Percentiles rank a stretch among this genome's conserved stretches.
phyloP scores from a whole-genome alignment of 2,113 vertebrate species.

The Chitala chitala region DNA sequence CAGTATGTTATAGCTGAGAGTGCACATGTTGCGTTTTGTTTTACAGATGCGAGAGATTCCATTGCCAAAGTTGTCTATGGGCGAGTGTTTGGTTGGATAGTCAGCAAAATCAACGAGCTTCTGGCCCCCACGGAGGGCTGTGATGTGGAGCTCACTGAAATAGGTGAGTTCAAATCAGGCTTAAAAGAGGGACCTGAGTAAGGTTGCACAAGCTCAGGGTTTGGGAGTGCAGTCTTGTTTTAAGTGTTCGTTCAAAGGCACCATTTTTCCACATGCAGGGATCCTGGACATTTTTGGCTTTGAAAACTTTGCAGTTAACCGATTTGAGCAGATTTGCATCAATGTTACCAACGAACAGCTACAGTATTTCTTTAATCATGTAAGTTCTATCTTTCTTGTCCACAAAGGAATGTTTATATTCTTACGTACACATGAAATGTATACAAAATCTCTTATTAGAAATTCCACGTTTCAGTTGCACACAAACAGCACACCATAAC shows the following conservation, averaged over 20 bases:
- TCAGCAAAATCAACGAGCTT: conserved; percentile 66
- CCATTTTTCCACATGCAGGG: conserved; percentile 41
- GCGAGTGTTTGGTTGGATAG: conserved; percentile 68
- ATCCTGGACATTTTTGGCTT: conserved; percentile 74
- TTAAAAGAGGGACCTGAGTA: too few relatives aligned
- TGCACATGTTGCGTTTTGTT: neutral
- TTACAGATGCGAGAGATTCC: conserved; percentile 65
- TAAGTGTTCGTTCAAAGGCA: neutral
- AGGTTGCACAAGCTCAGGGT: too few relatives aligned
- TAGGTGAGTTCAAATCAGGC: conserved; percentile 49
- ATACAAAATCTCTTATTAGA: neutral
- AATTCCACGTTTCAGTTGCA: too few relatives aligned
- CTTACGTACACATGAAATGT: neutral
- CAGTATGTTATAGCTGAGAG: too few relatives aligned
- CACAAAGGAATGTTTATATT: too few relatives aligned
- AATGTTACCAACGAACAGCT: conserved; percentile 73
- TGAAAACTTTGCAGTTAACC: conserved; percentile 69
- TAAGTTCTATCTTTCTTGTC: conserved; percentile 40
- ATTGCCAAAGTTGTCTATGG: conserved; percentile 64
- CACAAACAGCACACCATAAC: too few relatives aligned
- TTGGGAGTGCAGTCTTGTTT: neutral
- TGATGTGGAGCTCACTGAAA: conserved; percentile 55
- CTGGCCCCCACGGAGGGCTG: conserved; percentile 51
- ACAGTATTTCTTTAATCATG: conserved; percentile 71
- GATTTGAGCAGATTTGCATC: conserved; percentile 70